Percentiles rank a stretch among this genome's conserved stretches.
These are phyloP conservation scores for Polietes domitor DNA, from an alignment of 2,888 invertebrate species.

Conservation along the genomic window DNA sequence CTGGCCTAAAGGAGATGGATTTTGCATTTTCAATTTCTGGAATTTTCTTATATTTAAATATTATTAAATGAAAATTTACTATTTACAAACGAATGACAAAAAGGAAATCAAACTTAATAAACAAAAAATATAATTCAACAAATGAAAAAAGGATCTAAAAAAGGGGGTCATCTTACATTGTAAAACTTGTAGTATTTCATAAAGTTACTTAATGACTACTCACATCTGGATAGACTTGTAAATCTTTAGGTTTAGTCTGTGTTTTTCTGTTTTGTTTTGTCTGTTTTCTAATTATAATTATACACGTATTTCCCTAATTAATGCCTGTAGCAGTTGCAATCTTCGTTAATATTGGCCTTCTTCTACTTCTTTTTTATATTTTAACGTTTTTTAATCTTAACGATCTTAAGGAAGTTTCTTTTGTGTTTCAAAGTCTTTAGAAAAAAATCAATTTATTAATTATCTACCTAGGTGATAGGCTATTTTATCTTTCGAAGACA, in stretches of 20 bases:
- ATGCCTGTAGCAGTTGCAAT: conserved; percentile 65
- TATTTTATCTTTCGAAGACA: background rate
- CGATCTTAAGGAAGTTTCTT: conserved; percentile 45
- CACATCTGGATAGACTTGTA: conserved; percentile 19
- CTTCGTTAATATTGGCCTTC: conserved; percentile 39
- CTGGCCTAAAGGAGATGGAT: background rate
- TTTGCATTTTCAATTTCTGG: background rate
- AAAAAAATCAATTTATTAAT: conserved; percentile 35
- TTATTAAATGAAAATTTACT: background rate
- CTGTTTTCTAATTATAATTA: conserved; percentile 20
- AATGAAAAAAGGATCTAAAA: background rate
- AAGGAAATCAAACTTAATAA: background rate
- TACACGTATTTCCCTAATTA: conserved; percentile 55
- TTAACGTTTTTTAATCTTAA: conserved; percentile 27
- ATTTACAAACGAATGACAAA: background rate
- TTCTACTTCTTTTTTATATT: conserved; percentile 8
- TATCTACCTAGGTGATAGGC: conserved; percentile 5
- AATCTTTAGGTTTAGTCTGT: background rate
- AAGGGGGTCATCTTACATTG: background rate
- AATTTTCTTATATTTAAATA: background rate
- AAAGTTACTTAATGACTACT: conserved; percentile 42
- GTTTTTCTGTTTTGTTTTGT: background rate
- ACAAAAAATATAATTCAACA: background rate
- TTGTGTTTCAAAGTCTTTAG: conserved; percentile 52
- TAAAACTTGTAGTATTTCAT: conserved; percentile 6